Evolutionary conservation across 2,888 invertebrate species (phyloP).

Genomic region (Troides oblongomaculatus): DNA sequence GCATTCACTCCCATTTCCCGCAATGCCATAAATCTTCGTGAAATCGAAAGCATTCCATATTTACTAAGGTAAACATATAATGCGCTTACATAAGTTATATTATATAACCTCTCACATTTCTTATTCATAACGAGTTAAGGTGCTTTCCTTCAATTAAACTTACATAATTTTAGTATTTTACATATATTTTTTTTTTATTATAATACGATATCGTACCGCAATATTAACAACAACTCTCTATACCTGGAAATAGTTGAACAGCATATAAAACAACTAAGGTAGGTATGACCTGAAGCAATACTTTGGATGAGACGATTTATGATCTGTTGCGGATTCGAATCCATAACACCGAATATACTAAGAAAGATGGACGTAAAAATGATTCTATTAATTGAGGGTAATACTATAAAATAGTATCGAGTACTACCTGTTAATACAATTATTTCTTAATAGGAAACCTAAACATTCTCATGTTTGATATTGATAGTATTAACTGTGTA

Average conservation of each 20-base stretch:
- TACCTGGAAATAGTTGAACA: background rate
- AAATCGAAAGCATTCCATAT: slow-evolving; percentile 19
- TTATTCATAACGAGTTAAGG: background rate
- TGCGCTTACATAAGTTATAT: background rate
- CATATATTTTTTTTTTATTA: background rate
- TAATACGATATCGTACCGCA: background rate
- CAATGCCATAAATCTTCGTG: slow-evolving; percentile 48
- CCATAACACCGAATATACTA: background rate
- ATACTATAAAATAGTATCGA: too few species aligned
- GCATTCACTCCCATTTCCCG: slow-evolving; percentile 40
- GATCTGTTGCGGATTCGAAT: background rate
- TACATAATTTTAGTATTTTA: background rate
- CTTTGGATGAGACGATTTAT: background rate
- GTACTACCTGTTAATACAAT: too few species aligned
- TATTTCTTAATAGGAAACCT: too few species aligned
- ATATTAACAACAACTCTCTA: background rate
- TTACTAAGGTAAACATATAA: background rate
- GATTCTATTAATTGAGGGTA: too few species aligned
- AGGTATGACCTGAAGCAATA: background rate
- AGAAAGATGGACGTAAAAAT: too few species aligned
- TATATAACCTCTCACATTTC: background rate
- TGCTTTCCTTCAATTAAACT: background rate
- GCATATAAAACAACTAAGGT: background rate
- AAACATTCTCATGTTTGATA: too few species aligned
- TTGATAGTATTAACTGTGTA: background rate